Conservation (phyloP, 1,140 invertebrate species). For the Psix sp. region DNA sequence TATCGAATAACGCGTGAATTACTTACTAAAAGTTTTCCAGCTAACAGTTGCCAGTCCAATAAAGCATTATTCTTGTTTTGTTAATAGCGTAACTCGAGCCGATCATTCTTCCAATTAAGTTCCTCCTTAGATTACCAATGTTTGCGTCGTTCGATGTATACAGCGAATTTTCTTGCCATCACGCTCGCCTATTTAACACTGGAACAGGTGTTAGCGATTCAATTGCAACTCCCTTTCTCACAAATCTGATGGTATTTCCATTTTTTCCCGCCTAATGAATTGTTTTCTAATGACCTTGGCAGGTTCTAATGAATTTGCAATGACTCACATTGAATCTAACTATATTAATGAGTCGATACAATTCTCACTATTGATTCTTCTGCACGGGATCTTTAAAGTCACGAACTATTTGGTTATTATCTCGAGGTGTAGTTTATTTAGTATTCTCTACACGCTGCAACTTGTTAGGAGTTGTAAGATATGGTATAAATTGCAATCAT, state of each 20-base stretch:
- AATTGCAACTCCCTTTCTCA: no score
- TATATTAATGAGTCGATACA: no score
- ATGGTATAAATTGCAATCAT: not conserved
- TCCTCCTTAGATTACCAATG: constrained; percentile 19
- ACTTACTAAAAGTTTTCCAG: constrained; percentile 29
- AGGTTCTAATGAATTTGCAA: no score
- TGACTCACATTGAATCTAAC: no score
- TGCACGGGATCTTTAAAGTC: no score
- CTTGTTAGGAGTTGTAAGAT: not conserved
- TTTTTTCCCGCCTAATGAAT: no score
- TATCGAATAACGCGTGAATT: constrained; percentile 34
- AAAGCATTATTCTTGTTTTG: constrained; percentile 18
- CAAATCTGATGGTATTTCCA: no score
- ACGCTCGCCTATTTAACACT: constrained; percentile 5
- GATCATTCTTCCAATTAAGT: constrained; percentile 33
- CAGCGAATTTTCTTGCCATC: constrained; percentile 19
- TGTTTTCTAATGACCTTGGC: no score
- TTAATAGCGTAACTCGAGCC: constrained; percentile 26
- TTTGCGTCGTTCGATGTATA: not conserved
- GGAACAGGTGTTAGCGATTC: not conserved
- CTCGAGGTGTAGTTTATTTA: no score
- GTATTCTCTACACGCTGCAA: not conserved
- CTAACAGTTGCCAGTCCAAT: constrained; percentile 18
- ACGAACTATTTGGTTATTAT: no score
- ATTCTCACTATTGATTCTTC: no score